Base-by-base conservation (phyloP, 1,140 invertebrate genomes). In the Drosophila nigrodunni region DNA sequence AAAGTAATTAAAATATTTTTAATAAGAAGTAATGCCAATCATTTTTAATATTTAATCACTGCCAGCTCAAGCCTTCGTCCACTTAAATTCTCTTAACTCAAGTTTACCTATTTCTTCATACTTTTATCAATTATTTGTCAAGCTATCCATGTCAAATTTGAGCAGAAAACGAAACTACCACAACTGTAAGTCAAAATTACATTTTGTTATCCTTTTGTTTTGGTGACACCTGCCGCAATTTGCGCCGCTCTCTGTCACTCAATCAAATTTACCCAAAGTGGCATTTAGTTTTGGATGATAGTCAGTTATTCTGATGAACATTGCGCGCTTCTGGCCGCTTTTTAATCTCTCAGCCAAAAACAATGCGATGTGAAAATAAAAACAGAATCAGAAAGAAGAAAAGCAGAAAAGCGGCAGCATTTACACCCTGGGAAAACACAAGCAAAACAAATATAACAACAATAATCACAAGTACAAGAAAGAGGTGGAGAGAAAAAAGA, bases 251-350 rank as follows among this genome's bases (percentile, higher is more conserved):
- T 79, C 52, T 71, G 80, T 69, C 79, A 80, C 66, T 87, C 82
- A 87, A 87, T 87, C 82, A 88, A 87, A 79, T 59, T 41, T 49
- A 66, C 77, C 74, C 80, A 67, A 77, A 87, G 71, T 72, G 73
- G 73, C 83, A 59, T 88, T 88, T 88, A 88, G 83, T 88, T 87
- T 87, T 87, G 77, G 77, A 80, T 87, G 62, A 72, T 85, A 77
- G 83, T 65, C 79, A 65, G 54, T 78, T 87, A 67, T 72, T 41
- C 25, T 66, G 25, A 15, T 30, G 15, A 25, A 18, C 35, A 64
- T 47, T 34, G 25, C 0, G 4, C 6, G 25, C 25, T 30, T 30
- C 6, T 30, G 25, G 25, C 10, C 30, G 47, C 25, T 13, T 41
- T 15, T n/a, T 47, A n/a, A 4, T 1, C 69, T 59, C 61, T 50